Evolutionary conservation across 1,140 invertebrate species (phyloP).

Genomic region (Drosophila aff.): DNA sequence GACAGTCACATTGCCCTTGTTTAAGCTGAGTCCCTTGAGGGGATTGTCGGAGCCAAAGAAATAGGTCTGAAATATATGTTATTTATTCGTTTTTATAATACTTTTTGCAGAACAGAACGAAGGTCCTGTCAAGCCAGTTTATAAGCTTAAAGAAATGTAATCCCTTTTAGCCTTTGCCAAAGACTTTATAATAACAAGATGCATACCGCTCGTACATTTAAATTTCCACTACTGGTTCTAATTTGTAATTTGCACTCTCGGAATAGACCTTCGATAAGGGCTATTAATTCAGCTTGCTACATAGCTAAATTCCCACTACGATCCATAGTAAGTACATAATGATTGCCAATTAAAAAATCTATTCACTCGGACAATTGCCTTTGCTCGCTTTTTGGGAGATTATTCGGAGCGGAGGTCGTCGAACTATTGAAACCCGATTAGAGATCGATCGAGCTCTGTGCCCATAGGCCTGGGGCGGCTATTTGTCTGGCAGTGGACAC

Average conservation of each 20-base stretch:
- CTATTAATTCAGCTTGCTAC: constrained; percentile 11
- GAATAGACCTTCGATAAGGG: not conserved
- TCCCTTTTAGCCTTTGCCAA: too few species aligned
- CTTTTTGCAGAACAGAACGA: not conserved
- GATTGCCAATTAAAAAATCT: constrained; percentile 66
- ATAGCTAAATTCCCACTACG: not conserved
- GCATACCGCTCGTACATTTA: not conserved
- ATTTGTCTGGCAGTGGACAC: constrained; percentile 22
- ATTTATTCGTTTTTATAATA: too few species aligned
- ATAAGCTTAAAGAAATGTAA: too few species aligned
- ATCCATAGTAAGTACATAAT: constrained; percentile 3
- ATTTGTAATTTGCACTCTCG: not conserved
- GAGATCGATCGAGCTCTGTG: constrained; percentile 45
- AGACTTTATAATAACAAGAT: too few species aligned
- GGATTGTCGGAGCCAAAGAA: constrained; percentile 92
- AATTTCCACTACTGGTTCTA: not conserved
- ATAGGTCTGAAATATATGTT: constrained; percentile 87
- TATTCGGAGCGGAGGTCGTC: constrained; percentile 55
- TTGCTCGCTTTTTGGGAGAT: constrained; percentile 36
- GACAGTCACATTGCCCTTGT: constrained; percentile 90
- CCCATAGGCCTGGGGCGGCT: constrained; percentile 41
- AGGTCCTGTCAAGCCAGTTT: too few species aligned
- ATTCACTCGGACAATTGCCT: constrained; percentile 53
- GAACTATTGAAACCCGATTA: constrained; percentile 61
- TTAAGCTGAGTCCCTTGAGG: constrained; percentile 91